Conservation (phyloP, 2,888 invertebrate genomes). For the Acanthopleura granulata region DNA sequence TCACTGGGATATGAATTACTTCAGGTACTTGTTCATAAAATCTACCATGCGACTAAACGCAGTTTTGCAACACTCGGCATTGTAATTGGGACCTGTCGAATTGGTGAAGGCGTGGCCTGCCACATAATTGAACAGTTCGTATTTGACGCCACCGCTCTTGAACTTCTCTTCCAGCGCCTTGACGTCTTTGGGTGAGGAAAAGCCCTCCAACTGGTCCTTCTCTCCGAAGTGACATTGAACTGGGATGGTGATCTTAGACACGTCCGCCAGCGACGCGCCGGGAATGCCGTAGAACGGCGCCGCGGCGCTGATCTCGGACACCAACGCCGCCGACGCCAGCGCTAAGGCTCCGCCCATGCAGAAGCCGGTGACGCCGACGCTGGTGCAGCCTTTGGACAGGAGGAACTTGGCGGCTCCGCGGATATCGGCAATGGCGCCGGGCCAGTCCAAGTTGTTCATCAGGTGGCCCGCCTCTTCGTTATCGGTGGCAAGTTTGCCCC, state of each 20-base stretch:
- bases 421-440: slow-evolving; percentile 57
- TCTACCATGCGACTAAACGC: slow-evolving; percentile 42
- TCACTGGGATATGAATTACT: background rate
- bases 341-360: slow-evolving; percentile 65
- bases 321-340: slow-evolving; percentile 48
- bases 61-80: slow-evolving; percentile 35
- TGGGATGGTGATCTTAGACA: slow-evolving; percentile 55
- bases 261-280: slow-evolving; percentile 43
- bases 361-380: slow-evolving; percentile 64
- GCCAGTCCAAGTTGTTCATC: slow-evolving; percentile 57
- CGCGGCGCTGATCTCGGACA: slow-evolving; percentile 50
- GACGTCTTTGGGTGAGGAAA: slow-evolving; percentile 53
- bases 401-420: slow-evolving; percentile 50
- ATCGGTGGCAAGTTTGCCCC: slow-evolving; percentile 56
- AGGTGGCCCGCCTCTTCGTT: slow-evolving; percentile 59
- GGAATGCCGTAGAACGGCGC: slow-evolving; percentile 65
- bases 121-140: slow-evolving; percentile 48
- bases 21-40: slow-evolving; percentile 48
- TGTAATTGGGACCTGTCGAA: slow-evolving; percentile 41
- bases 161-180: slow-evolving; percentile 46
- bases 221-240: slow-evolving; percentile 62
- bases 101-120: slow-evolving; percentile 57
- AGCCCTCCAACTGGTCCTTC: slow-evolving; percentile 51
- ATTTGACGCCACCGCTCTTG: slow-evolving; percentile 31
- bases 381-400: slow-evolving; percentile 43